Percentiles rank a stretch among this genome's conserved stretches.
Evolutionary conservation across 2,888 invertebrate genomes (phyloP).

Genomic region (Cheilosia variabilis): DNA sequence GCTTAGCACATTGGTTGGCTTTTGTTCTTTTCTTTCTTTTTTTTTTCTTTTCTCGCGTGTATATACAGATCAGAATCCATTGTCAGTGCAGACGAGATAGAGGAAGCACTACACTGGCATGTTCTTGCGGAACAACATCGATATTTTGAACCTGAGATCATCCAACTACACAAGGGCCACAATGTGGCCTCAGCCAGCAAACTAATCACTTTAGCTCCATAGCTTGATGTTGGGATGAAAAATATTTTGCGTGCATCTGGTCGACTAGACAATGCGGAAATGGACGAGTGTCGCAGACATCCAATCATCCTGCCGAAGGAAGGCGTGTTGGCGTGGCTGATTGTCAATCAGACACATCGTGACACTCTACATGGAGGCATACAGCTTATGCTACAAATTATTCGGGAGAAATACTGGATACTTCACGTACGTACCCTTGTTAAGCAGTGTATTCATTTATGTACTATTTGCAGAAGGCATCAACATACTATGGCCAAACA

Average conservation of each 20-base stretch:
- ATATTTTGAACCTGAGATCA: conserved; percentile 28
- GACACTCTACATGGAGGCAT: conserved; percentile 26
- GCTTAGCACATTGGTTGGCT: no score
- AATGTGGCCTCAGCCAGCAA: conserved; percentile 20
- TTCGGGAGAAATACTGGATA: conserved; percentile 45
- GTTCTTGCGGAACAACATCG: conserved; percentile 31
- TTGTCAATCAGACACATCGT: conserved; percentile 13
- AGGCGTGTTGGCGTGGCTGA: conserved; percentile 20
- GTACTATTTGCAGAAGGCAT: conserved; percentile 38
- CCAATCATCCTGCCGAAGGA: conserved; percentile 26
- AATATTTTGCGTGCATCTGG: conserved; percentile 19
- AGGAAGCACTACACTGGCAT: conserved; percentile 34
- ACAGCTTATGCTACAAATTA: conserved; percentile 42
- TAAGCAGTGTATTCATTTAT: conserved; percentile 33
- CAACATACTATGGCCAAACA: conserved; percentile 41
- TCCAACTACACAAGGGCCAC: conserved; percentile 15
- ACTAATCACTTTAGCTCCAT: conserved; percentile 14
- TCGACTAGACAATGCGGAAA: conserved; percentile 12
- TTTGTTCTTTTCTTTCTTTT: no score
- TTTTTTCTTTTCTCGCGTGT: no score
- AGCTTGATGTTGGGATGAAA: background rate
- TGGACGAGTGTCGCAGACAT: conserved; percentile 12
- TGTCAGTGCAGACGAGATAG: conserved; percentile 27
- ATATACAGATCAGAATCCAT: conserved; percentile 16
- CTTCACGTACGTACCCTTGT: conserved; percentile 34